These are phyloP conservation scores for Amyelois transitella DNA, from an alignment of 1,140 invertebrate genomes.

Conservation along the genomic window DNA sequence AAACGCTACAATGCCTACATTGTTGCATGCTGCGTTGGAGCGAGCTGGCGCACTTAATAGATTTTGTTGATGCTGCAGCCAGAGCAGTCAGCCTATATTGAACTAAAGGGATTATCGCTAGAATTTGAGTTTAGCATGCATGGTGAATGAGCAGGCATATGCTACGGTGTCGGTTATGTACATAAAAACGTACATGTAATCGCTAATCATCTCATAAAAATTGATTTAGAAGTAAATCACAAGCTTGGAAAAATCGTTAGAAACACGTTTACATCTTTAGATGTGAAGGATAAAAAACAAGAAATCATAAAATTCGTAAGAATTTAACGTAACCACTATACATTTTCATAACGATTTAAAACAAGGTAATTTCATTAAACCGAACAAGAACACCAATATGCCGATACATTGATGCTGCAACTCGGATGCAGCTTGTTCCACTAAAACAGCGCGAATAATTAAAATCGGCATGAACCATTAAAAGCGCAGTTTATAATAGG, in stretches of 20 bases:
- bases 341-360: too few relatives aligned
- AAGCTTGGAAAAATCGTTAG: too few relatives aligned
- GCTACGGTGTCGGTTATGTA: neutral
- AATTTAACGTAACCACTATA: too few relatives aligned
- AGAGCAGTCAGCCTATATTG: slow-evolving; percentile 55
- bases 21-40: slow-evolving; percentile 51
- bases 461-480: slow-evolving; percentile 70
- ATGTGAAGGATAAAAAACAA: too few relatives aligned
- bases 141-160: slow-evolving; percentile 35
- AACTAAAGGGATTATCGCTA: slow-evolving; percentile 63
- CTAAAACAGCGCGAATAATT: slow-evolving; percentile 64
- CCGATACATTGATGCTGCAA: too few relatives aligned
- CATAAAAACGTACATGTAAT: neutral
- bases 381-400: too few relatives aligned
- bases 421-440: slow-evolving; percentile 9
- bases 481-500: slow-evolving; percentile 73
- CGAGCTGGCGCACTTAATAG: slow-evolving; percentile 68
- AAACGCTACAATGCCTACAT: slow-evolving; percentile 48
- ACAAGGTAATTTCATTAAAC: too few relatives aligned
- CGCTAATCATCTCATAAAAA: too few relatives aligned
- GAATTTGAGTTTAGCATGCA: slow-evolving; percentile 54
- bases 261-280: too few relatives aligned
- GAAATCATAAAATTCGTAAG: too few relatives aligned
- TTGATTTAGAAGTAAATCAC: too few relatives aligned
- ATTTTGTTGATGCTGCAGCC: slow-evolving; percentile 59